Base-by-base conservation (phyloP, 1,140 invertebrate species). In the Battus philenor region DNA sequence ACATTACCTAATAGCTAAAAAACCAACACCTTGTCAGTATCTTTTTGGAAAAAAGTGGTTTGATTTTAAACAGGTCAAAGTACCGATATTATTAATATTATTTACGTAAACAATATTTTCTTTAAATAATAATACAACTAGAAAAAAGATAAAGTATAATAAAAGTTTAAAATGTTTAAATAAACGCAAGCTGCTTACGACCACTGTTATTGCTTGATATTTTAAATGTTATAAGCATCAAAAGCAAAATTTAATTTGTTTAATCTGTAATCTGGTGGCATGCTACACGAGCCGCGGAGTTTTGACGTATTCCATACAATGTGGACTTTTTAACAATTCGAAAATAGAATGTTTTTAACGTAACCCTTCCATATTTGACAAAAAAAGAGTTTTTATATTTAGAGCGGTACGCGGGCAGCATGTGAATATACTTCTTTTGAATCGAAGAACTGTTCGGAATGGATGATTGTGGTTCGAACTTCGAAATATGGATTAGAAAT, bases 281-380 rank as follows among this genome's bases (percentile, higher is more conserved):
- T 69, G 71, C 73, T 71, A 34, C 43, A 18, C 30, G 30, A 65
- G 51, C 58, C 68, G 58, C 61, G 57, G 69, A 72, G 80, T 77
- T 84, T 80, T 82, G 80, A 82, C 78, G 78, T 82, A 84, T 84
- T 84, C 76, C 74, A 84, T 82, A 84, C 80, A 84, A 84, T 80
- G 80, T 80, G 61, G 67, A 80, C 70, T 84, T 84, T 84, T 84
- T 82, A 84, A 82, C 72, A 80, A 80, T 79, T 82, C 76, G 51
- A 84, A 84, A 84, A 84, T 84, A 84, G 80, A 84, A 82, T 74
- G 78, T 82, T 82, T 84, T 41, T 41, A 41, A 27, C 24, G 24
- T 41, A 41, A 41, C 24, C 24, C 38, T 41, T 41, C 13, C 38
- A 41, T 29, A 17, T 41, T 39, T 27, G 22, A 13, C 76, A 81